phyloP scores from a whole-genome alignment of 2,113 vertebrate species.

The Chaetops frenatus region DNA sequence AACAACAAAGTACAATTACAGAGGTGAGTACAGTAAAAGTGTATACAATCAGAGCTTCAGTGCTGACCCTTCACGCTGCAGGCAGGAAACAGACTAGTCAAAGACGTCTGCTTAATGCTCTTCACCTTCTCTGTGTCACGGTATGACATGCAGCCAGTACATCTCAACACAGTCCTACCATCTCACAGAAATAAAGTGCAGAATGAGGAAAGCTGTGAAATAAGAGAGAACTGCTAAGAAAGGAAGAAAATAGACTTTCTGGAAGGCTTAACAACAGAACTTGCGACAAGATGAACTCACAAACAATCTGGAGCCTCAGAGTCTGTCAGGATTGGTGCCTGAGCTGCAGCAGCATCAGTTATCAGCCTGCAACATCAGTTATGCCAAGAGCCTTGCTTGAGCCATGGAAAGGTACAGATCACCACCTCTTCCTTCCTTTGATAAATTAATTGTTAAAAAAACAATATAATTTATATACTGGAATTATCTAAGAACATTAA shows the following conservation, averaged over 20 bases:
- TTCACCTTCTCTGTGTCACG: background rate
- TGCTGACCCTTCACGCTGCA: background rate
- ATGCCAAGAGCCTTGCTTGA: background rate
- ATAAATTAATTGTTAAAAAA: background rate
- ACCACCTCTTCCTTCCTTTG: background rate
- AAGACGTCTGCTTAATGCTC: background rate
- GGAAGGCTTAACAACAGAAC: background rate
- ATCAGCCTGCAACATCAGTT: background rate
- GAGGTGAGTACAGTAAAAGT: background rate
- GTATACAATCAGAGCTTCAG: background rate
- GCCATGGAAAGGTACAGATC: background rate
- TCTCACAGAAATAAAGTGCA: background rate
- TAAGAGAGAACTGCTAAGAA: background rate
- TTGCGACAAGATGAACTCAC: background rate
- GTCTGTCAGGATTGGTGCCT: background rate
- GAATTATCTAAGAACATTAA: background rate
- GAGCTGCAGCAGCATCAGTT: background rate
- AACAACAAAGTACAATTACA: background rate
- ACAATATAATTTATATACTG: background rate
- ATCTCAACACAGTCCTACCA: background rate
- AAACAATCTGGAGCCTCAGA: background rate
- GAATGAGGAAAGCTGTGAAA: background rate
- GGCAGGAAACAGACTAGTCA: background rate
- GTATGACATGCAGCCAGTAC: fast-evolving
- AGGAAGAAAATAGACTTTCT: background rate